phyloP scores from a whole-genome alignment of 2,888 invertebrate genomes.

The Conistra vaccinii region DNA sequence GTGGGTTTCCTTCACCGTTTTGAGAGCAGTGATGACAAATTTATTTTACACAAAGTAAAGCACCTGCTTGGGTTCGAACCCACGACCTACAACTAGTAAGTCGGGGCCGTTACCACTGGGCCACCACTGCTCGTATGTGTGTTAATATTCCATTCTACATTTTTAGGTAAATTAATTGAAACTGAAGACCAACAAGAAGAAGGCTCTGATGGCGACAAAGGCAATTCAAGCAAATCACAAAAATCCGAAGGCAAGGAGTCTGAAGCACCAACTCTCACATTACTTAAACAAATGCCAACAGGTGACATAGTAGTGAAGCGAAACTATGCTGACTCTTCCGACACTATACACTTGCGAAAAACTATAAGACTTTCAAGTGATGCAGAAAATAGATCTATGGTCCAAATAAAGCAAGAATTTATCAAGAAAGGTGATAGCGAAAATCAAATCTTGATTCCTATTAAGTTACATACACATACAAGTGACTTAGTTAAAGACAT shows the following conservation, averaged over 20 bases:
- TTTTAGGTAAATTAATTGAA: slow-evolving; percentile 91
- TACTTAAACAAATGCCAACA: slow-evolving; percentile 86
- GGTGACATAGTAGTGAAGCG: slow-evolving; percentile 87
- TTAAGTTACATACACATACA: slow-evolving; percentile 80
- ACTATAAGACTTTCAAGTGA: slow-evolving; percentile 87
- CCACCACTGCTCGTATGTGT: too few relatives aligned
- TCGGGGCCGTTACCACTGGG: too few relatives aligned
- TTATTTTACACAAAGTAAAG: too few relatives aligned
- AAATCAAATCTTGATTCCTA: slow-evolving; percentile 86
- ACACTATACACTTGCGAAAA: slow-evolving; percentile 85
- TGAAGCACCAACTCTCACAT: slow-evolving; percentile 83
- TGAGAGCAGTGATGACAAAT: too few relatives aligned
- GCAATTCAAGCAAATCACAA: slow-evolving; percentile 76
- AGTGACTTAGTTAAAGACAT: slow-evolving; percentile 89
- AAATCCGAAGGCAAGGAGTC: slow-evolving; percentile 80
- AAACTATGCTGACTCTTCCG: slow-evolving; percentile 82
- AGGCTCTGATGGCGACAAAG: slow-evolving; percentile 88
- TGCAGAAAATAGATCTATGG: slow-evolving; percentile 85
- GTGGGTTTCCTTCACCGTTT: too few relatives aligned
- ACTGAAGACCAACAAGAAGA: slow-evolving; percentile 91
- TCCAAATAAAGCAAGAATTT: slow-evolving; percentile 86
- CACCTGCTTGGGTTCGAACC: too few relatives aligned
- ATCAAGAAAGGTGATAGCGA: slow-evolving; percentile 87
- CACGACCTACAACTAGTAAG: too few relatives aligned
- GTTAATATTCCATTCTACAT: slow-evolving; percentile 43